Evolutionary conservation across 2,888 invertebrate species (phyloP), one percentile per base, ranked within the genome.

Genomic region (Siphlonurus alternatus): DNA sequence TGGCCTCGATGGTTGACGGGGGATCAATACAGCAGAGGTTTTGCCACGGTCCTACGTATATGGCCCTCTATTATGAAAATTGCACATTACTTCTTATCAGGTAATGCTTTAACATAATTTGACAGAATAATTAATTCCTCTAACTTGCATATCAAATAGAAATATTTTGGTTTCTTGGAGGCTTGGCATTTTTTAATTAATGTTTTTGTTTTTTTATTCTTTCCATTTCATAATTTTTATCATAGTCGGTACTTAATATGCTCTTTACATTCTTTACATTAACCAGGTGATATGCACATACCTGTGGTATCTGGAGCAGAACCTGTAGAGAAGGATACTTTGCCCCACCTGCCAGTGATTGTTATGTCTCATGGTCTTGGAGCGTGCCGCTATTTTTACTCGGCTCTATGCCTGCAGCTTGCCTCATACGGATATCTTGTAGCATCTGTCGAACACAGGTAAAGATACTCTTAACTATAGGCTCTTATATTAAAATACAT

Each of bases 321-420:
- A 66, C 76, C 78, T n/a, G 53, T 54, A 3, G 71, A 70, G 66
- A 70, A 70, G 1, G 70, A 70, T 18, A 66, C 71, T 59, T 73
- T 74, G 69, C 67, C n/a, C 5, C n/a, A 22, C 19, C 73, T 82
- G 65, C 84, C 84, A 54, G 79, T 84, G 22, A 71, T 85, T 25
- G 73, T 86, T 24, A 79, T 85, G 69, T 85, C 85, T 0, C 86
- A 86, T 71, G 86, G 86, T 1, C 76, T 85, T 25, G 83, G 83
- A 1, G 83, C 81, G 1, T 79, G 78, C 69, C 73, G 85, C 67
- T 82, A 81, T 64, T 76, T 82, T n/a, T 83, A 84, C 71, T 80
- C 81, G 24, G 77, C 80, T 2, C 76, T 82, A 59, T 83, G 83
- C 70, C 74, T 77, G 59, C 84, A 86, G 69, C 71, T 86, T 64